Base-by-base conservation (phyloP, 30 jellyfish, hydroid and myxozoan species). In the Cassiopea andromeda region DNA sequence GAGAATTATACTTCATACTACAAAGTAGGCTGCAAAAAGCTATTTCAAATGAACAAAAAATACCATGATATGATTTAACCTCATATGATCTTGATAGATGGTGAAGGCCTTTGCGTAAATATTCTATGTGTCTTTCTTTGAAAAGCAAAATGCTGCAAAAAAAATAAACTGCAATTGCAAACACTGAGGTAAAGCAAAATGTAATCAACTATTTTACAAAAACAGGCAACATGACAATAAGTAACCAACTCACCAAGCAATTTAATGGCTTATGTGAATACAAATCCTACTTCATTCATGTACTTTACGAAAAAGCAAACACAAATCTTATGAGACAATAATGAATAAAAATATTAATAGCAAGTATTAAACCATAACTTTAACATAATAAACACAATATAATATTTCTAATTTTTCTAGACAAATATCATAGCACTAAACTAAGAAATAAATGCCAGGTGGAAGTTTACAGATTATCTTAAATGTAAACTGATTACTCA, bases 31-130 rank as follows among this genome's bases (percentile, higher is more conserved):
- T 54, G 64, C 64, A 54, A 54, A 10, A 54, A 6, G 12, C 64
- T 10, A 54, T 10, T 3, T 3, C 64, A 54, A 54, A 6, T 3
- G 0, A 3, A 54, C 0, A 70, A 17, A 70, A 43, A 70, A 50
- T 2, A 64, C 15, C 15, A 64, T 7, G 73, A 9, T 14, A 64
- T 70, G 54, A 6, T 18, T 54, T 38, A 66, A 93, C 98, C 94
- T 83, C 95, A 67, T 93, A 93, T 2, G 93, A 77, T 38, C 84
- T 27, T 0, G 98, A 89, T 59, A 93, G 72, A 45, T 89, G 92
- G 15, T 78, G 97, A 43, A 93, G 69, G 13, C 97, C 98, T 83
- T 88, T 93, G 44, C 92, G 83, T 61, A 93, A 83, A 45, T 88
- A 93, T 47, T 88, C 90, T 16, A 84, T 64, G 59, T 93, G 98